Percentiles rank a stretch among this genome's conserved stretches.
Conservation (phyloP, 2,888 invertebrate genomes). For the Steinernema scapterisci region DNA sequence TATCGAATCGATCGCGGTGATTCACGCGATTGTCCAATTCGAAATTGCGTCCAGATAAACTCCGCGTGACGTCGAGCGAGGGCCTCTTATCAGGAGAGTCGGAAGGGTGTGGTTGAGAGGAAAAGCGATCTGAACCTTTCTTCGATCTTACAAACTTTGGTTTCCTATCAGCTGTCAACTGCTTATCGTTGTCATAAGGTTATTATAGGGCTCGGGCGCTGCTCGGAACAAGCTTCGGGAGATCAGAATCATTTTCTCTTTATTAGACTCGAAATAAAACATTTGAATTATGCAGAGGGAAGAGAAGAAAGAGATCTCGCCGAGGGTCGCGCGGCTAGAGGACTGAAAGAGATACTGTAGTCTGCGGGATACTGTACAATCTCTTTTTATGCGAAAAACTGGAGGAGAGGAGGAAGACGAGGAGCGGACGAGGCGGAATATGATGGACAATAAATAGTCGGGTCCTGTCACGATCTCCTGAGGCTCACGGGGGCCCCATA, state of each 20-base stretch:
- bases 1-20: slow-evolving; percentile 12
- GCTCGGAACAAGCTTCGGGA: too few relatives aligned
- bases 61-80: too few relatives aligned
- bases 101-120: too few relatives aligned
- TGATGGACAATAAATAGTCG: slow-evolving; percentile 6
- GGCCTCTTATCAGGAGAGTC: too few relatives aligned
- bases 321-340: slow-evolving; percentile 20
- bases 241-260: not conserved
- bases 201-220: too few relatives aligned
- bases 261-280: slow-evolving; percentile 28
- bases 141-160: too few relatives aligned
- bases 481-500: slow-evolving; percentile 16
- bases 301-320: slow-evolving; percentile 26
- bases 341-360: slow-evolving; percentile 29
- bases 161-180: too few relatives aligned
- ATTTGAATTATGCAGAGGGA: slow-evolving; percentile 12
- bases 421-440: slow-evolving; percentile 1
- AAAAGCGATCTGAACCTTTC: too few relatives aligned
- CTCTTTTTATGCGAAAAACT: slow-evolving; percentile 16
- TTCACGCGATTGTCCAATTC: too few relatives aligned
- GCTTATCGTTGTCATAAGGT: too few relatives aligned
- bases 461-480: slow-evolving; percentile 2
- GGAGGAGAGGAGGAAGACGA: not conserved
- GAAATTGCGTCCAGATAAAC: too few relatives aligned
- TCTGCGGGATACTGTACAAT: slow-evolving; percentile 27